Conservation (phyloP, 2,113 vertebrate genomes). For the Anhinga anhinga region DNA sequence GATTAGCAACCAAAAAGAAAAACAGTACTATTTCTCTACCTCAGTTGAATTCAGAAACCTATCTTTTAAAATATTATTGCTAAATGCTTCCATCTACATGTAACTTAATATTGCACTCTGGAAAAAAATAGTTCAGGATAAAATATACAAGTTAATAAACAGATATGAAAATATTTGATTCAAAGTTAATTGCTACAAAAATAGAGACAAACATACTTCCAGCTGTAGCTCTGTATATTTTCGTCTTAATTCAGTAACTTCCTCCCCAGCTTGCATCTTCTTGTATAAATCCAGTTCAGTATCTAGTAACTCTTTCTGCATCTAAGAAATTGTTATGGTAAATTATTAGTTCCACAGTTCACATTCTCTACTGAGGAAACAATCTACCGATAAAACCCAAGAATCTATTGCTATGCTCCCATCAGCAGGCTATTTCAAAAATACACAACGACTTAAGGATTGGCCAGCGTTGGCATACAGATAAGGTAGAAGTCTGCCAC, state of each 20-base stretch:
- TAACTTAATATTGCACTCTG: background rate
- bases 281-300: constrained; percentile 95
- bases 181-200: background rate
- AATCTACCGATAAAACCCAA: background rate
- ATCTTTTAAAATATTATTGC: background rate
- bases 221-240: constrained; percentile 93
- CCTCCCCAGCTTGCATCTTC: constrained; percentile 95
- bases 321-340: constrained; percentile 72
- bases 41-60: background rate
- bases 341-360: constrained; percentile 28
- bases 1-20: background rate
- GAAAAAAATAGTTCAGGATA: background rate
- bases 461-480: background rate
- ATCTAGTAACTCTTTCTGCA: constrained; percentile 94
- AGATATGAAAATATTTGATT: background rate
- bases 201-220: constrained; percentile 81
- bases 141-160: background rate
- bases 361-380: background rate
- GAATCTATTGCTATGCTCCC: background rate
- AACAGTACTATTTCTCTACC: background rate
- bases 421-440: background rate
- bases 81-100: background rate
- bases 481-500: background rate
- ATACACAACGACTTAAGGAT: background rate
- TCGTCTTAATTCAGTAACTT: constrained; percentile 90